phyloP scores from a whole-genome alignment of 2,888 invertebrate genomes.

The Scaptomyza flava region DNA sequence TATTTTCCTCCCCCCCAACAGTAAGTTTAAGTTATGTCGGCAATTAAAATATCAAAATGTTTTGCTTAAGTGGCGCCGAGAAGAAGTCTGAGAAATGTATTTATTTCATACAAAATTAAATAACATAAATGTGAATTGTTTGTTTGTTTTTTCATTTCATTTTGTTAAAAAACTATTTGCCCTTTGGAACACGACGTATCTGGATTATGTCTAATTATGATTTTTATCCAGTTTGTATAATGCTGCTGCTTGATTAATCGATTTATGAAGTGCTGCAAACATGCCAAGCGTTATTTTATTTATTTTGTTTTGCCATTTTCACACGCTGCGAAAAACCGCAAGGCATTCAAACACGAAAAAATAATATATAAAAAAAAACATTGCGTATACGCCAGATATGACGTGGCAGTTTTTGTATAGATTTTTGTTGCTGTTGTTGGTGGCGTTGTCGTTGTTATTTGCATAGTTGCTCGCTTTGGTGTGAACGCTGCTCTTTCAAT shows the following conservation, averaged over 20 bases:
- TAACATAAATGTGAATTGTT: no score
- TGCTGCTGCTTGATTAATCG: constrained; percentile 37
- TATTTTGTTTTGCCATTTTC: constrained; percentile 37
- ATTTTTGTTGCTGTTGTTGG: constrained; percentile 14
- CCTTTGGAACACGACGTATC: not conserved
- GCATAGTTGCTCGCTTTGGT: constrained; percentile 28
- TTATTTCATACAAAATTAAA: no score
- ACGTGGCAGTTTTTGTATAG: constrained; percentile 23
- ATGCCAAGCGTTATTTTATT: constrained; percentile 24
- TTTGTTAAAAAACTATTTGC: no score
- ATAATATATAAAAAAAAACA: no score
- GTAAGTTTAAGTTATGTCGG: constrained; percentile 52
- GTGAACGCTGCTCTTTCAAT: constrained; percentile 41
- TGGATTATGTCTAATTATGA: not conserved
- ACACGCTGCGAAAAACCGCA: constrained; percentile 49
- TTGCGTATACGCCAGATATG: constrained; percentile 60
- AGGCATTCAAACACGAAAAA: constrained; percentile 41
- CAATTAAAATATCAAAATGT: constrained; percentile 67
- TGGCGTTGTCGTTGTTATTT: constrained; percentile 3
- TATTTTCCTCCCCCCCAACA: constrained; percentile 3
- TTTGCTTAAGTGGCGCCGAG: constrained; percentile 26
- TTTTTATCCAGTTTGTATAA: constrained; percentile 2
- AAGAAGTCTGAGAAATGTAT: constrained; percentile 25
- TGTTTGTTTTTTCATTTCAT: no score
- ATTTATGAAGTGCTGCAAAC: constrained; percentile 28